Evolutionary conservation across 2,113 vertebrate species (phyloP).

Genomic region (Aptenodytes patagonicus): DNA sequence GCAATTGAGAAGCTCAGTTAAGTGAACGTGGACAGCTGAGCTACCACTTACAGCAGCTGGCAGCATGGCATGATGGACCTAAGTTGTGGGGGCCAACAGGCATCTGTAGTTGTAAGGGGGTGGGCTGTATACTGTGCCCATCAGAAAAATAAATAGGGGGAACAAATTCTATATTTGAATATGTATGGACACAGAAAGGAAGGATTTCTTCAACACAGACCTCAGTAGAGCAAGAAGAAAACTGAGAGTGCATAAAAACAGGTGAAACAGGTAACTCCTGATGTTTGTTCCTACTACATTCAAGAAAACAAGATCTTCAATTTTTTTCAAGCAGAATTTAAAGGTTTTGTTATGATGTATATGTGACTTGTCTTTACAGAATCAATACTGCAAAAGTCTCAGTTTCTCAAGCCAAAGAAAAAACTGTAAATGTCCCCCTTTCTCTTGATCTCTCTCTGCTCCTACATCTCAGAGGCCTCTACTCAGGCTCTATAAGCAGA

Average conservation of each 20-base stretch:
- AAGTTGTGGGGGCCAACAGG: rapidly evolving
- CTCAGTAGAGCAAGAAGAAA: not conserved
- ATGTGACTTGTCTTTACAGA: not conserved
- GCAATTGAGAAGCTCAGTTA: not conserved
- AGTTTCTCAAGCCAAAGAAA: not conserved
- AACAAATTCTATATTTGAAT: not conserved
- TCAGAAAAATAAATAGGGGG: not conserved
- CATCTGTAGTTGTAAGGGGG: not conserved
- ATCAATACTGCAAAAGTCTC: not conserved
- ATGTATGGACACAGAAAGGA: not conserved
- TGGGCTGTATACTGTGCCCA: not conserved
- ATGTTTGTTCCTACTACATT: not conserved
- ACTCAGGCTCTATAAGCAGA: not conserved
- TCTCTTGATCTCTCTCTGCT: not conserved
- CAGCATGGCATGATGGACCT: not conserved
- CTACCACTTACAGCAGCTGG: not conserved
- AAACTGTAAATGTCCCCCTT: not conserved
- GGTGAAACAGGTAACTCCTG: not conserved
- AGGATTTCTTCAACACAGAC: not conserved
- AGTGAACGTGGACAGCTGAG: not conserved
- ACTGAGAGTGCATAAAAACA: not conserved
- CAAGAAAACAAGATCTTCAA: rapidly evolving
- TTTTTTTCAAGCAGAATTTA: not conserved
- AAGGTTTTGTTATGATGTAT: not conserved
- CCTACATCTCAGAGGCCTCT: not conserved